Evolutionary conservation across 2,113 vertebrate genomes (phyloP).

Genomic region (Syngnathus scovelli): DNA sequence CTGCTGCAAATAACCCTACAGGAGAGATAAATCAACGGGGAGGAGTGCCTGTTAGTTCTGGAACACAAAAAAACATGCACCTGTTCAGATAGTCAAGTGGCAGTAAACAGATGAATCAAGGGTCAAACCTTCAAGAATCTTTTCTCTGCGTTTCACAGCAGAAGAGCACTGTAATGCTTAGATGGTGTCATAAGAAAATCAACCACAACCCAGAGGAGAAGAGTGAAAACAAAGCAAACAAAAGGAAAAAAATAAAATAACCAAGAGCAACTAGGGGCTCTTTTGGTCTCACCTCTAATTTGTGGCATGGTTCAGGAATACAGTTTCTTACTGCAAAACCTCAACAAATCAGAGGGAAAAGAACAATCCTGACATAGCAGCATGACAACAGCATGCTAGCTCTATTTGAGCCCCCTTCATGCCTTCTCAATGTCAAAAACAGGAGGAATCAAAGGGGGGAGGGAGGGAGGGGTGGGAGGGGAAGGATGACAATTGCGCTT

Average conservation of each 20-base stretch:
- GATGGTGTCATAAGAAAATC: conserved; percentile 50
- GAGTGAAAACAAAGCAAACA: conserved; percentile 47
- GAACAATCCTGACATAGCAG: conserved; percentile 63
- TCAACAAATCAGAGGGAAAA: conserved; percentile 77
- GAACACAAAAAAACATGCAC: conserved; percentile 69
- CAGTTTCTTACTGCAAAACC: conserved; percentile 79
- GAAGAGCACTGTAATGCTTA: conserved; percentile 49
- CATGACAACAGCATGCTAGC: conserved; percentile 59
- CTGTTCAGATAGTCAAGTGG: conserved; percentile 73
- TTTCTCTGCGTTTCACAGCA: conserved; percentile 62
- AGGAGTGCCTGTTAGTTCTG: conserved; percentile 97
- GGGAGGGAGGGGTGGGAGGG: too few relatives aligned
- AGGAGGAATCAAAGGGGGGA: conserved; percentile 38
- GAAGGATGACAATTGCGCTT: conserved; percentile 17
- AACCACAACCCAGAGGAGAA: conserved; percentile 55
- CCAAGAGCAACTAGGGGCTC: conserved; percentile 77
- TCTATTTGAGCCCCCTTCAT: conserved; percentile 51
- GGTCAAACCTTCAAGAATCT: conserved; percentile 68
- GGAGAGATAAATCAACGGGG: conserved; percentile 99
- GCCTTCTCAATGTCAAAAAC: conserved; percentile 61
- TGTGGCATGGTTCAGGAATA: conserved; percentile 81
- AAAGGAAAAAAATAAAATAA: conserved; percentile 59
- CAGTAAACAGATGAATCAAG: conserved; percentile 74
- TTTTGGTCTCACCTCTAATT: conserved; percentile 94
- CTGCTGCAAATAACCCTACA: conserved; percentile 98